A percentile compares a stretch with the other conserved stretches of the same genome.
These are phyloP conservation scores for Drosophila pseudotakahashii DNA, from an alignment of 2,888 invertebrate species.

Conservation along the genomic window DNA sequence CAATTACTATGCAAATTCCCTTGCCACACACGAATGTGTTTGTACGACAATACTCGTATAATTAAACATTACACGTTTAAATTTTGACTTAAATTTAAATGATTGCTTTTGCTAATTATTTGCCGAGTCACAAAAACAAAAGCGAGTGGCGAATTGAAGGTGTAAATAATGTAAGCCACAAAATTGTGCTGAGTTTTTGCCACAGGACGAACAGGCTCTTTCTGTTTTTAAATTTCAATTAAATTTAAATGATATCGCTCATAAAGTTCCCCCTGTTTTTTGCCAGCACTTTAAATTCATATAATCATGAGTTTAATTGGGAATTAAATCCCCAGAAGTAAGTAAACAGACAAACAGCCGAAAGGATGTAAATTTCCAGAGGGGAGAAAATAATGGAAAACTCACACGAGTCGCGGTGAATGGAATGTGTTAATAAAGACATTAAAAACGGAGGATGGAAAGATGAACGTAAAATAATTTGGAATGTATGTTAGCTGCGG, in stretches of 20 bases:
- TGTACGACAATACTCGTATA: constrained; percentile 3
- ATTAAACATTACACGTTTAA: constrained; percentile 33
- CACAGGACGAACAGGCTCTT: constrained; percentile 4
- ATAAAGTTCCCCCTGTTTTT: not conserved
- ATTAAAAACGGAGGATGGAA: not conserved
- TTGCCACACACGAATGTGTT: constrained; percentile 3
- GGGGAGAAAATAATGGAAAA: constrained; percentile 8
- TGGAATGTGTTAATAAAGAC: constrained; percentile 28
- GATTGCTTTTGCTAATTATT: constrained; percentile 20
- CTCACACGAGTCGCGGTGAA: constrained; percentile 4
- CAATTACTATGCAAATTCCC: constrained; percentile 37
- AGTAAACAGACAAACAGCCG: constrained; percentile 9
- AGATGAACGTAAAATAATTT: constrained; percentile 14
- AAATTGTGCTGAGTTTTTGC: constrained; percentile 16
- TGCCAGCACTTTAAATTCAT: constrained; percentile 5
- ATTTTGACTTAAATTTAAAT: constrained; percentile 30
- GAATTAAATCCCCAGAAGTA: constrained; percentile 1
- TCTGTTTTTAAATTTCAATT: constrained; percentile 14
- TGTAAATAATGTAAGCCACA: constrained; percentile 16
- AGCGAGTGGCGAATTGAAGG: constrained; percentile 3
- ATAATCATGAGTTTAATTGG: constrained; percentile 32
- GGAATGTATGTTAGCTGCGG: constrained; percentile 29
- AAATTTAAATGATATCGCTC: constrained; percentile 9
- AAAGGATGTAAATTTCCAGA: constrained; percentile 1
- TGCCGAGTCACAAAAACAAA: not conserved